These are phyloP conservation scores for Taenaris catops DNA, from an alignment of 2,888 invertebrate genomes.

Conservation along the genomic window DNA sequence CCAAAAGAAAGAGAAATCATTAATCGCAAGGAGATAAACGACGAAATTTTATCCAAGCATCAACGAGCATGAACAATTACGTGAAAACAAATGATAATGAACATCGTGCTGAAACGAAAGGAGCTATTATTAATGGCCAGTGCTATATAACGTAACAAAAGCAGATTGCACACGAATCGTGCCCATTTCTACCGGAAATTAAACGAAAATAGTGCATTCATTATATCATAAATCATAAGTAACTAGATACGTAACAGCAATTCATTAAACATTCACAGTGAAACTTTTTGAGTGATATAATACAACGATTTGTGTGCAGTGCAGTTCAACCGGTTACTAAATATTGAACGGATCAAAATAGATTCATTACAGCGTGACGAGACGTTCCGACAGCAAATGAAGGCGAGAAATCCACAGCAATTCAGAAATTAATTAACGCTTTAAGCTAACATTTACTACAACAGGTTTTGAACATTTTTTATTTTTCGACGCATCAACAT, in stretches of 20 bases:
- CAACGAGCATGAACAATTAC: slow-evolving; percentile 27
- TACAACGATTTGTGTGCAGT: slow-evolving; percentile 27
- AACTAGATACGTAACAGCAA: slow-evolving; percentile 3
- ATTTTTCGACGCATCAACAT: no score
- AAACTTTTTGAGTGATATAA: slow-evolving; percentile 12
- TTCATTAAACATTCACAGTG: neutral
- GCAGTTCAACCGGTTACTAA: slow-evolving; percentile 6
- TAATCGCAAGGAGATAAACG: slow-evolving; percentile 17
- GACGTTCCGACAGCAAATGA: slow-evolving; percentile 60
- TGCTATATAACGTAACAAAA: slow-evolving; percentile 30
- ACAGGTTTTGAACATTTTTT: no score
- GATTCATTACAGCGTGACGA: slow-evolving; percentile 28
- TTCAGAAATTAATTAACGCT: no score
- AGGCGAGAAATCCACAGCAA: slow-evolving; percentile 38
- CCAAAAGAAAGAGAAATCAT: slow-evolving; percentile 11
- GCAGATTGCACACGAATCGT: slow-evolving; percentile 13
- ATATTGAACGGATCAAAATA: slow-evolving; percentile 4
- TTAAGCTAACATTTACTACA: no score
- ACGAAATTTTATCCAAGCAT: slow-evolving; percentile 41
- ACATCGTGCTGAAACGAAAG: slow-evolving; percentile 40
- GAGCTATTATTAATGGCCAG: slow-evolving; percentile 24
- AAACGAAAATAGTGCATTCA: no score
- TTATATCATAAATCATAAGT: slow-evolving; percentile 2
- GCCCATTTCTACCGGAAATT: slow-evolving; percentile 6
- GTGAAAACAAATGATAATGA: slow-evolving; percentile 26